These are phyloP conservation scores for Eumaeus atala DNA, from an alignment of 1,140 invertebrate species.

Conservation along the genomic window DNA sequence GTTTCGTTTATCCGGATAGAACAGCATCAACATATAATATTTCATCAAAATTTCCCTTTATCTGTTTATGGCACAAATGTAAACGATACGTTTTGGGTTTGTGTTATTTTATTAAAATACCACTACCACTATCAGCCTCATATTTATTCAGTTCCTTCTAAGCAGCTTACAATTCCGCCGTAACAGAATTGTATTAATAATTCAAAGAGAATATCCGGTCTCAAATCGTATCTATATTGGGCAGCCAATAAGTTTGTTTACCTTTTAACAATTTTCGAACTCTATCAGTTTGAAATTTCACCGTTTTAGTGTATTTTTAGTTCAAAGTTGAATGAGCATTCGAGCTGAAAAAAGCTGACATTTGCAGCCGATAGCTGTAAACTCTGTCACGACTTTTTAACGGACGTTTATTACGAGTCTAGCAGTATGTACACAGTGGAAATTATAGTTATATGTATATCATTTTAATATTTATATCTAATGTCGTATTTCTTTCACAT, in stretches of 20 bases:
- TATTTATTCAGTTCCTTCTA: constrained; percentile 64
- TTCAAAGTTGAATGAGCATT: too few relatives aligned
- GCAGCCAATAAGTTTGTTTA: constrained; percentile 48
- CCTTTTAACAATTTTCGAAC: constrained; percentile 32
- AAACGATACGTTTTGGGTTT: not conserved
- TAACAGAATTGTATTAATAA: constrained; percentile 64
- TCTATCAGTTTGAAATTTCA: constrained; percentile 9
- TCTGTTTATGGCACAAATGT: not conserved
- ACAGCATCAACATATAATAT: too few relatives aligned
- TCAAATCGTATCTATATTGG: constrained; percentile 50
- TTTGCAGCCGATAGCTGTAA: too few relatives aligned
- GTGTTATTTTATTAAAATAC: constrained; percentile 29
- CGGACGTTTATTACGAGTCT: too few relatives aligned
- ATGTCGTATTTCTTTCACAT: too few relatives aligned
- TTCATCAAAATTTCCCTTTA: too few relatives aligned
- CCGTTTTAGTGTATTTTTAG: not conserved
- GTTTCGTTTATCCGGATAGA: too few relatives aligned
- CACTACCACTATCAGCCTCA: constrained; percentile 45
- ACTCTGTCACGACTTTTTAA: too few relatives aligned
- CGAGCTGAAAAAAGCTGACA: too few relatives aligned
- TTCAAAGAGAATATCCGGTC: constrained; percentile 54
- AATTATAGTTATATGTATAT: too few relatives aligned
- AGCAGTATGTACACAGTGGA: too few relatives aligned
- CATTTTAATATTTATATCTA: too few relatives aligned
- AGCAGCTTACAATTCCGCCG: constrained; percentile 62